Evolutionary conservation across 2,888 invertebrate species (phyloP), one percentile per base, ranked within the genome.

Genomic region (Lumbricus terrestris): DNA sequence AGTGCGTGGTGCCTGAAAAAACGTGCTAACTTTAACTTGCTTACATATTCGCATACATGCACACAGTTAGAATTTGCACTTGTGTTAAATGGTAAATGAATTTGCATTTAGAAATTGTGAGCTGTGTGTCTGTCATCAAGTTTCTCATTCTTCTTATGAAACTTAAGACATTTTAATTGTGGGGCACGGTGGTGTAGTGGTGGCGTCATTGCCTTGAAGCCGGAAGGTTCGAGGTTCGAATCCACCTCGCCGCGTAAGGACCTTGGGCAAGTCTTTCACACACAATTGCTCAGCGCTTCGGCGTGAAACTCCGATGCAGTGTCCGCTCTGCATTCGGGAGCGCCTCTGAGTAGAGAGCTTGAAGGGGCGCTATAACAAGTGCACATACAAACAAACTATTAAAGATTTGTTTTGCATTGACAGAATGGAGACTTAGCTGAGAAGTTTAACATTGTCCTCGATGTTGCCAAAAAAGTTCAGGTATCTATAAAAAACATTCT

Each of bases 381-480:
- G n/a, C n/a, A n/a, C n/a, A n/a, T n/a, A n/a, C 13, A n/a, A 69
- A 69, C 16, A 8, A 69, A 69, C 69, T 69, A 13, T 69, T 69
- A 69, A n/a, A 69, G 69, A 69, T 29, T n/a, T 69, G 29, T 69
- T n/a, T n/a, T 69, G 69, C n/a, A n/a, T 69, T 69, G 69, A n/a
- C 69, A 69, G 69, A 69, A 69, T 69, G 69, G 29, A n/a, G 69
- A 69, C n/a, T 13, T n/a, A 8, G 69, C 92, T 90, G 93, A 94
- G 90, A 94, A 94, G 91, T 93, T 94, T 88, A 94, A 93, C 91
- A 92, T 95, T 82, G 95, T 95, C 11, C 93, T 95, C 69, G 94
- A 95, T 90, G 95, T 95, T 34, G 95, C 95, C 6, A 94, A 94
- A 88, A 94, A 95, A 92, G 95, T 95, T 6, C 95, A 95, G 93